Base-by-base conservation (phyloP, 2,888 invertebrate species). In the Macrosiphum euphorbiae region DNA sequence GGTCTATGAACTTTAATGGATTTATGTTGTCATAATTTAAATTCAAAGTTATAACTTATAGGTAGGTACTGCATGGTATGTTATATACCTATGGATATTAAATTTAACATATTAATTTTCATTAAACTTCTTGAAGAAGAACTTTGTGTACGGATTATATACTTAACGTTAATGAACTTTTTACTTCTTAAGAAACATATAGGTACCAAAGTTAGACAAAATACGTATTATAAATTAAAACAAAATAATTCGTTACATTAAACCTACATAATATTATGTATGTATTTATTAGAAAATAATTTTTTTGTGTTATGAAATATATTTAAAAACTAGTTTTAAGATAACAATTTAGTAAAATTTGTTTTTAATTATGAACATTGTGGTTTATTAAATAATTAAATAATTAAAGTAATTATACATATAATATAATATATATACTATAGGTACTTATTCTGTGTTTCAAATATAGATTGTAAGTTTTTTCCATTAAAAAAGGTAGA, bases 21-120 rank as follows among this genome's bases (percentile, higher is more conserved):
- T 52, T 90, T 84, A 84, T 91, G 90, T 84, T 91, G 84, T 91
- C 47, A 84, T 84, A 41, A 84, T 84, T 91, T 91, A 67, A 84
- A 91, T 52, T 41, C 84, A 52, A 91, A 91, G 90, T 91, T 84
- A 84, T 55, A 90, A n/a, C n/a, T n/a, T 58, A 8, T 41, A 88
- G n/a, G 41, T 41, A 88, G n/a, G 41, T 41, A 44, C 41, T 26
- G 16, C 5, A n/a, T 67, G 67, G 67, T 67, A 20, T 26, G 13
- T 11, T 86, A 86, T 35, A 58, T 61, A 61, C 8, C 28, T 44
- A 47, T 67, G 67, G 5, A 67, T 44, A 52, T 90, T 52, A 84
- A 90, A 84, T 90, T 84, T 90, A 52, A 84, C 52, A 90, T 78
- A 78, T 84, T 91, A 84, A 91, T 91, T 50, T 84, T 52, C 52